Base-by-base conservation (phyloP, 1,140 invertebrate species). In the Pogonognathellus flavescens region DNA sequence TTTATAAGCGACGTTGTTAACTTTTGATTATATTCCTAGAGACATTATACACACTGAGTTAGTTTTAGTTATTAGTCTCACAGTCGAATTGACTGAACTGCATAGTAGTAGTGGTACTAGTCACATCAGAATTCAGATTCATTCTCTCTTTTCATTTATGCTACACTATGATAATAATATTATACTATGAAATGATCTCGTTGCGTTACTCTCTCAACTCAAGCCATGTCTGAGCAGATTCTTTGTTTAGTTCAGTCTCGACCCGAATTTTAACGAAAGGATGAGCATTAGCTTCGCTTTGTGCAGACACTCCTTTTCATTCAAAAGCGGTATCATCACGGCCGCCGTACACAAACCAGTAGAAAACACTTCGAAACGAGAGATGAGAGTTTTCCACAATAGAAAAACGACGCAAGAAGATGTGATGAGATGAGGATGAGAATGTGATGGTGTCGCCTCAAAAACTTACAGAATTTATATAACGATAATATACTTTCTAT, bases 41-140 rank as follows among this genome's bases (percentile, higher is more conserved):
- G 25, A 25, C 70, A 76, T 76, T 76, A n/a, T 76, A 76, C 25
- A 50, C 31, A 50, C 11, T 16, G 62, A 76, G 70, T 76, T 76
- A 76, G 70, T 76, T 76, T 76, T 76, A 76, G 70, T 76, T 76
- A n/a, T 76, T 76, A 76, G 70, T 76, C 41, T 49, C 70, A 50
- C 31, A 76, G 70, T 76, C 31, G 70, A 41, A n/a, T 76, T 31
- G 62, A 25, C 62, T 66, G 20, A 66, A 66, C 62, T 66, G 20
- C 31, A 6, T 41, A 41, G 31, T 41, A 41, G 31, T 1, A 41
- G 31, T 41, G 6, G 70, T 76, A 25, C 16, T 31, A 25, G 70
- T 76, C 70, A 76, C 70, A 76, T 76, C 70, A 76, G 25, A 76
- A 76, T 16, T 76, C 70, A 76, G 16, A 76, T 76, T 50, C 70